phyloP scores from a whole-genome alignment of 1,140 invertebrate species.

The Diorhabda sublineata region DNA sequence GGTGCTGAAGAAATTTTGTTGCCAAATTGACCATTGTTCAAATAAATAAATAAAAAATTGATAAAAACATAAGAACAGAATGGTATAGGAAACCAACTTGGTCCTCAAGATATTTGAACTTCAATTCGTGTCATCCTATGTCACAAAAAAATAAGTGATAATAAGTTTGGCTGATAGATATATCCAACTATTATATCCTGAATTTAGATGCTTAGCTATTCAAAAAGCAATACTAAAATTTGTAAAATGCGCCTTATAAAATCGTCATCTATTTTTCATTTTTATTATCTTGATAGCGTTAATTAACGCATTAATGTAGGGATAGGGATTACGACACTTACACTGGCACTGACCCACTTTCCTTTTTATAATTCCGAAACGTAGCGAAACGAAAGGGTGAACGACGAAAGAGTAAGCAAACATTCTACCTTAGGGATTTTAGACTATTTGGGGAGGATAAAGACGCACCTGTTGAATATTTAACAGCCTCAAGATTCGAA shows the following conservation, averaged over 20 bases:
- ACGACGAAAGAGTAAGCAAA: background rate
- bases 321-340: background rate
- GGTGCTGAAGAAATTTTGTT: too few species aligned
- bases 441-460: background rate
- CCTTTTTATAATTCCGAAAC: background rate
- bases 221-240: background rate
- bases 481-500: background rate
- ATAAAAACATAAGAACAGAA: too few species aligned
- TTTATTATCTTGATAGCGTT: background rate
- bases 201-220: too few species aligned
- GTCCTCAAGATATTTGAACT: too few species aligned
- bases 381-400: background rate
- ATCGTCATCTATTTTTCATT: background rate
- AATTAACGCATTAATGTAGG: constrained; percentile 1
- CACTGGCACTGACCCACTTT: background rate
- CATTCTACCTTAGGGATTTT: background rate
- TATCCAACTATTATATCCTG: too few species aligned
- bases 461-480: constrained; percentile 1
- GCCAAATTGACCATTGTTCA: too few species aligned
- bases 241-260: background rate
- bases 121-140: too few species aligned
- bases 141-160: too few species aligned
- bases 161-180: too few species aligned
- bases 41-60: too few species aligned
- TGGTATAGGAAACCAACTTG: too few species aligned